These are phyloP conservation scores for Drosophila antonietae DNA, from an alignment of 2,888 invertebrate species.

Conservation along the genomic window DNA sequence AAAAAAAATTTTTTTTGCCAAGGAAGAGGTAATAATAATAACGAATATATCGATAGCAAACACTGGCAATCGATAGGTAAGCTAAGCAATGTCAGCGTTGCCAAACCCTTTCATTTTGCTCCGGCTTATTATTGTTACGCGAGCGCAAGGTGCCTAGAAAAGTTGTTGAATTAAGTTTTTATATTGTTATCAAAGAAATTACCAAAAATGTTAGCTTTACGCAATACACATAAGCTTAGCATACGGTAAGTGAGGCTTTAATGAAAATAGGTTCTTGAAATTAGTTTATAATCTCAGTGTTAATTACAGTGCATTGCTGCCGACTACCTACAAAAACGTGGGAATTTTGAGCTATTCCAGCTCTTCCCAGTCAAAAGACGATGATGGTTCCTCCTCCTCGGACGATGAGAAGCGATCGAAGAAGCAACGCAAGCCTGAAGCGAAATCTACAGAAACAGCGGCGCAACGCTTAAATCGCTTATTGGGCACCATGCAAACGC, in stretches of 20 bases:
- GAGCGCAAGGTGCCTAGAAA: slow-evolving; percentile 46
- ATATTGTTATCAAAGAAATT: slow-evolving; percentile 50
- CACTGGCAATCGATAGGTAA: slow-evolving; percentile 19
- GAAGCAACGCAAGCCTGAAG: slow-evolving; percentile 43
- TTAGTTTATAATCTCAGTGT: not conserved
- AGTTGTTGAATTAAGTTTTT: slow-evolving; percentile 27
- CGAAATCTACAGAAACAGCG: slow-evolving; percentile 71
- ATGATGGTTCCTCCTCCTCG: slow-evolving; percentile 71
- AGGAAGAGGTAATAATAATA: slow-evolving; percentile 6
- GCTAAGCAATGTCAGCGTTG: slow-evolving; percentile 12
- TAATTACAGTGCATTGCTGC: slow-evolving; percentile 51
- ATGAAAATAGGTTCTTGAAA: not conserved
- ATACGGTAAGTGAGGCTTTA: slow-evolving; percentile 42
- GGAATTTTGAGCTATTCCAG: slow-evolving; percentile 45
- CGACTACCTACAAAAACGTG: slow-evolving; percentile 71
- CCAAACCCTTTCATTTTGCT: not conserved
- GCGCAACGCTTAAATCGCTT: slow-evolving; percentile 81
- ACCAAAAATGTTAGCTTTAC: slow-evolving; percentile 50
- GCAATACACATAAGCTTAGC: slow-evolving; percentile 43
- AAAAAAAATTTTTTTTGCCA: not conserved
- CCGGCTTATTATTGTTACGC: slow-evolving; percentile 65
- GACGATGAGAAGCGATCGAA: slow-evolving; percentile 76
- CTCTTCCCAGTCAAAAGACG: slow-evolving; percentile 68
- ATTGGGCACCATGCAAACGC: slow-evolving; percentile 83
- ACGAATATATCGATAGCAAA: slow-evolving; percentile 5